phyloP scores from a whole-genome alignment of 64 coral and sea anemone genomes.

The Pocillopora damicornis region DNA sequence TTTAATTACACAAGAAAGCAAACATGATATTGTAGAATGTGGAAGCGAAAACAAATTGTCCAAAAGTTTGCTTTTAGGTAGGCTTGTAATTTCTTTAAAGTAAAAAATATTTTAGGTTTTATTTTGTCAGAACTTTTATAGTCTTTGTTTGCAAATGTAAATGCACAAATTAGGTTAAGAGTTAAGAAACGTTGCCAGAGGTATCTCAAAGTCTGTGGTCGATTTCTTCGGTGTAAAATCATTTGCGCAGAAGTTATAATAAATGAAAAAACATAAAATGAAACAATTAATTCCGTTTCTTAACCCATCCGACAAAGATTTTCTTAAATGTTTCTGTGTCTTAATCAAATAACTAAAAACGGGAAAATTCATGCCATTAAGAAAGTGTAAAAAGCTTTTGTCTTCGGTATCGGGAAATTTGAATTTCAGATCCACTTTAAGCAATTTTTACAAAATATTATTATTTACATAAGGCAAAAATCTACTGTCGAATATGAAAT shows the following conservation, averaged over 20 bases:
- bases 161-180: not conserved
- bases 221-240: too few species aligned
- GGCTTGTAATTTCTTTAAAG: not conserved
- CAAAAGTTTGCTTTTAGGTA: constrained; percentile 1
- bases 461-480: not conserved
- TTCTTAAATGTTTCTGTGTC: not conserved
- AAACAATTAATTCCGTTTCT: not conserved
- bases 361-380: not conserved
- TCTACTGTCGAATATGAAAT: not conserved
- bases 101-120: not conserved
- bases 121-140: constrained; percentile 4
- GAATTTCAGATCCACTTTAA: constrained; percentile 17
- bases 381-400: not conserved
- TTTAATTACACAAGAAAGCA: constrained; percentile 11
- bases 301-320: not conserved
- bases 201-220: not conserved
- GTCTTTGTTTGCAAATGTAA: not conserved
- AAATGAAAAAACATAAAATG: not conserved
- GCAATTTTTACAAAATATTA: constrained; percentile 19
- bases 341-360: not conserved
- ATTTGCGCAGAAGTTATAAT: not conserved
- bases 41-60: not conserved
- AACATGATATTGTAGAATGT: constrained; percentile 9
- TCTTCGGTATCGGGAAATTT: not conserved
- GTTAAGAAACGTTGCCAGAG: not conserved